These are phyloP conservation scores for Trididemnum miniatum DNA, from an alignment of 23 tunicate species.

Conservation along the genomic window DNA sequence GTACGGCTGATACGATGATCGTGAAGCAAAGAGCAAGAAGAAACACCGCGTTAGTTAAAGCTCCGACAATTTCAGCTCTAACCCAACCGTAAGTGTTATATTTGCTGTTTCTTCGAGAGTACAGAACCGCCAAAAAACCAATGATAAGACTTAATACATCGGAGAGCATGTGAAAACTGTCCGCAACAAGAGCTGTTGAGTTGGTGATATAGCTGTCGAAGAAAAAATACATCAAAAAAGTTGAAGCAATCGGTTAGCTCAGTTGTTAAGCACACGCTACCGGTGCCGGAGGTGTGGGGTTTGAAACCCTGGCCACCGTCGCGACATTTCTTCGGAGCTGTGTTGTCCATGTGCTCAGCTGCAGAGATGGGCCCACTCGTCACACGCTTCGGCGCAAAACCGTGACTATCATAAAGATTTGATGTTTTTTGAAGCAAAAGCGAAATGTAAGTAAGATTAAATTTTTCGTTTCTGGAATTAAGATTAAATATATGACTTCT, in stretches of 20 bases:
- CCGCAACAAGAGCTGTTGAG: constrained; percentile 77
- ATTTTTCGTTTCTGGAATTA: no score
- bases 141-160: constrained; percentile 69
- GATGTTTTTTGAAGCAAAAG: background rate
- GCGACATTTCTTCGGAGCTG: background rate
- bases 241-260: background rate
- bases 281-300: background rate
- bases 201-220: constrained; percentile 62
- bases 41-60: constrained; percentile 74
- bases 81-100: constrained; percentile 75
- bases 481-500: no score
- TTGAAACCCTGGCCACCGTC: background rate
- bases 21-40: constrained; percentile 67
- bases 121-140: constrained; percentile 58
- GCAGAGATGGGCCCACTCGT: constrained; percentile 2
- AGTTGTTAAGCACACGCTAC: background rate
- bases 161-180: constrained; percentile 85
- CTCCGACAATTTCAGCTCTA: constrained; percentile 75
- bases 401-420: background rate
- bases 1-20: constrained; percentile 65
- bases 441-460: no score
- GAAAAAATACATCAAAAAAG: background rate
- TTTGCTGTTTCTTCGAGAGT: constrained; percentile 56
- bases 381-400: background rate
- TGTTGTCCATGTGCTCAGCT: background rate